Conservation (phyloP, 2,797 vertebrate genomes). For the Pteronotus mesoamericanus region DNA sequence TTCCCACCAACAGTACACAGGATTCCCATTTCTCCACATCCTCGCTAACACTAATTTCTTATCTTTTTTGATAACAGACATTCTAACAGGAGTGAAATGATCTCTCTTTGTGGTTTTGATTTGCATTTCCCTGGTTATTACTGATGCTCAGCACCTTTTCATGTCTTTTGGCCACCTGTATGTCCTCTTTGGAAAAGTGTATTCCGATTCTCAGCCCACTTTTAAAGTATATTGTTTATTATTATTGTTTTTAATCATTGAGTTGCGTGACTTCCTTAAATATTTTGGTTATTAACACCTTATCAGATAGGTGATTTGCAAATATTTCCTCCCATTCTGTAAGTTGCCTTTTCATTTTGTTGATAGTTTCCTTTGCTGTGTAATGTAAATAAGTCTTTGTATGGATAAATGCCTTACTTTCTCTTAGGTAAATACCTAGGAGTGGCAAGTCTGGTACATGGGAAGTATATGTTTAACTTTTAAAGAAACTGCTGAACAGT, state of each 20-base stretch:
- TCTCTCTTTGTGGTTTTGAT: not conserved
- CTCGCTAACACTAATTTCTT: not conserved
- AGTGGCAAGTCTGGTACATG: not conserved
- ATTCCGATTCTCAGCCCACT: not conserved
- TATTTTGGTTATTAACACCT: not conserved
- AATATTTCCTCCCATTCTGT: not conserved
- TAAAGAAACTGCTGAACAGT: not conserved
- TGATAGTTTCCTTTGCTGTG: not conserved
- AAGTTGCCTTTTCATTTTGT: not conserved
- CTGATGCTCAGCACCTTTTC: not conserved
- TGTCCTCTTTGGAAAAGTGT: not conserved
- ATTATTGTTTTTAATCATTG: not conserved
- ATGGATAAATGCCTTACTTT: not conserved
- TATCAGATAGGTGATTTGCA: not conserved
- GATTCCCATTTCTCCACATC: not conserved
- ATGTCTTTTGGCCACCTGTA: not conserved
- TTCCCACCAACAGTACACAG: not conserved
- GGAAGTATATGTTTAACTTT: not conserved
- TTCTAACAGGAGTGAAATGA: not conserved
- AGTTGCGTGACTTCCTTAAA: not conserved
- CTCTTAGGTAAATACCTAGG: not conserved
- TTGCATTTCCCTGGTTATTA: not conserved
- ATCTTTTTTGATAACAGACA: not conserved
- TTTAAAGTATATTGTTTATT: not conserved
- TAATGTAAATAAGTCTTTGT: not conserved